Evolutionary conservation across 2,113 vertebrate species (phyloP), one percentile per base, ranked within the genome.

Genomic region (Hippocampus abdominalis): DNA sequence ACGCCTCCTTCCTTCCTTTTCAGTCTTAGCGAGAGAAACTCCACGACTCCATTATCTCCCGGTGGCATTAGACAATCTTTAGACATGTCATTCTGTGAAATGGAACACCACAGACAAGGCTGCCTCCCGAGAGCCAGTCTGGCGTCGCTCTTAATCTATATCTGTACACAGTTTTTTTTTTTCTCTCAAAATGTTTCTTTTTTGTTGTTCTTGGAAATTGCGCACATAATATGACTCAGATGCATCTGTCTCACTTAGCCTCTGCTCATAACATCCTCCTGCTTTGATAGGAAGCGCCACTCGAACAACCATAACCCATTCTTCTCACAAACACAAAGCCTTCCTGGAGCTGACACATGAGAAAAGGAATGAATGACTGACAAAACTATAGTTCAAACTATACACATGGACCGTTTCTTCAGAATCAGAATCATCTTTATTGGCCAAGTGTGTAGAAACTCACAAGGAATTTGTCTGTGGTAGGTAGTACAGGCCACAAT

Each of bases 151-250:
- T 71, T 79, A 75, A 83, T 83, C 85, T 84, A 42, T 69, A 53
- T 71, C 71, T 71, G 82, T 76, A 81, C 73, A 71, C 75, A 6
- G 0, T 36, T 36, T 80, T 71, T 73, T 78, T 66, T 71, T 73
- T 68, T 62, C 63, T 62, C 63, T 72, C 42, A 6, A 36, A 36
- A 60, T 74, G 44, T 79, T 68, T 56, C 78, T 72, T 67, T 76
- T 76, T 12, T 56, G 11, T 57, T 57, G 21, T 27, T 12, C 10
- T 57, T 18, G 63, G 23, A 64, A 80, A 79, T 77, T 83, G 72
- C 80, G 84, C 77, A 84, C 69, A 76, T 49, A 81, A 87, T 85
- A 74, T 56, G 78, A 83, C 84, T 86, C 82, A 76, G 74, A 36
- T 20, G 60, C n/a, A 59, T 77, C 76, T 68, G 76, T 81, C 76